Evolutionary conservation across 2,113 vertebrate genomes (phyloP), one percentile per base, ranked within the genome.

Genomic region (Tenrec ecaudatus): DNA sequence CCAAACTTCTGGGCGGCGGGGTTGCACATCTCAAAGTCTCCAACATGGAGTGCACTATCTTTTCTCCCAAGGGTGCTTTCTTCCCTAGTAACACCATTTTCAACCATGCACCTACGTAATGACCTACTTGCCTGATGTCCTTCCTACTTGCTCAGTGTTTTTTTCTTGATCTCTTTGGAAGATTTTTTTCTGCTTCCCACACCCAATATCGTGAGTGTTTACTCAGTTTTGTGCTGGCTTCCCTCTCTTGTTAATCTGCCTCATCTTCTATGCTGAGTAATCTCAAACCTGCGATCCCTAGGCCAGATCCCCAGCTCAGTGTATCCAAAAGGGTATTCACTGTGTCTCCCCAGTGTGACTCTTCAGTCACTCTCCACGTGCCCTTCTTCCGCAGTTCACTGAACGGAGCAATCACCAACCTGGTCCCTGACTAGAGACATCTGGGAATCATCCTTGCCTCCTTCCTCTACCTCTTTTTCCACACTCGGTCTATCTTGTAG

Each of bases 381-480:
- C 12, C 76, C 64, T 80, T 33, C 29, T 76, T 33, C 29, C 83
- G 5, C 29, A 6, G 16, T 29, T 85, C 6, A 27, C 25, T 47
- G 76, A 88, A 5, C 16, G 17, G 9, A 19, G 25, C 1, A 17
- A 14, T 47, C 0, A 4, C 1, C 29, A 2, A 14, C 19, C 17
- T n/a, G 19, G 31, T 40, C 23, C 11, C 1, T 25, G 20, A 14
- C 17, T 43, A 0, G 12, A 6, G 10, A 86, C 69, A 47, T 36
- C 62, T 33, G 20, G 47, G 11, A 3, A 4, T 38, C 27, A 19
- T 9, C 15, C 47, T 36, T 23, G 16, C 22, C 16, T 23, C 29
- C 58, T 60, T 19, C 36, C 57, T 27, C 4, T 31, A 25, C 78
- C 31, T 81, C 53, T 14, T 27, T 84, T 43, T 15, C 71, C 7